Percentiles rank a stretch among this genome's conserved stretches.
phyloP scores from a whole-genome alignment of 2,888 invertebrate species.

The Agriopis aurantiaria region DNA sequence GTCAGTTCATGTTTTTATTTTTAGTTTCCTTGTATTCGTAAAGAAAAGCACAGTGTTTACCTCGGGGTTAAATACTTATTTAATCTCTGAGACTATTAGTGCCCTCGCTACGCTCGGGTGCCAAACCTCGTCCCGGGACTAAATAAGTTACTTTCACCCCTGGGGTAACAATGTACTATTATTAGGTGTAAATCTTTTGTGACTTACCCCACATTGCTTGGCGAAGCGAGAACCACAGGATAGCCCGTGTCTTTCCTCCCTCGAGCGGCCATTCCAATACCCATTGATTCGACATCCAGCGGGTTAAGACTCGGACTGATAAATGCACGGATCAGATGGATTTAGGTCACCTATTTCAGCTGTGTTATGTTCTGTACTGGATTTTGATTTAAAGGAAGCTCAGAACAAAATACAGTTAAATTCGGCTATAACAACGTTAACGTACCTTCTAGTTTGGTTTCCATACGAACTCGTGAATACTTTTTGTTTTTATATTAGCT shows the following conservation, averaged over 20 bases:
- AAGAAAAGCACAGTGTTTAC: too few species aligned
- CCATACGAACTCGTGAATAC: too few species aligned
- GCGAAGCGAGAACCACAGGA: constrained; percentile 23
- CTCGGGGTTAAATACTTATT: too few species aligned
- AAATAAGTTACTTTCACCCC: too few species aligned
- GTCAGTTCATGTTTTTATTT: too few species aligned
- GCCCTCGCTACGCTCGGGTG: too few species aligned
- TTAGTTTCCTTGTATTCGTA: too few species aligned
- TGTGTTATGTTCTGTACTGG: not conserved
- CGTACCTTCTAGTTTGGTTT: not conserved
- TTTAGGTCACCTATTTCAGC: constrained; percentile 10
- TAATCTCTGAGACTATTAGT: too few species aligned
- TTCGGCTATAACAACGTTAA: not conserved
- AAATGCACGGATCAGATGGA: constrained; percentile 15
- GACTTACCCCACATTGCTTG: constrained; percentile 3
- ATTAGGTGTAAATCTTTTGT: not conserved
- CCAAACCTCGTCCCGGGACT: too few species aligned
- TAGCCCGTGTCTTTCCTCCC: constrained; percentile 18
- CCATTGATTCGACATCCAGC: constrained; percentile 25
- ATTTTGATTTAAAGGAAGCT: not conserved
- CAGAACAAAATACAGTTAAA: not conserved
- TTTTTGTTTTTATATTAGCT: too few species aligned
- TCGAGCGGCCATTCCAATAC: constrained; percentile 22
- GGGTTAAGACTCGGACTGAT: constrained; percentile 8
- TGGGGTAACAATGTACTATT: too few species aligned